Evolutionary conservation across 2,797 vertebrate species (phyloP), one percentile per base, ranked within the genome.

Genomic region (Myotis vivesi): DNA sequence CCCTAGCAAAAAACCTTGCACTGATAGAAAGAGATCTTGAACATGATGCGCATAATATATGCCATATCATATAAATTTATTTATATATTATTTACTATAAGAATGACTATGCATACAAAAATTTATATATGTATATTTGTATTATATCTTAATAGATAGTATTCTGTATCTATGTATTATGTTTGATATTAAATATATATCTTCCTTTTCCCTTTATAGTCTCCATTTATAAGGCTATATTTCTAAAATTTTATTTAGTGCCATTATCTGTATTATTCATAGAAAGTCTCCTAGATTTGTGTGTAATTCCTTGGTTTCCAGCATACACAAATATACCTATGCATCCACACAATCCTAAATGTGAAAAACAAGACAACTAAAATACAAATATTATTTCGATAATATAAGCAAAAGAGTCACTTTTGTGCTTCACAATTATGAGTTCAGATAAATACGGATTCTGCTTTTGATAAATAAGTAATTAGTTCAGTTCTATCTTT

Each of bases 261-360:
- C n/a, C 49, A 13, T 62, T 69, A 69, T 11, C 71, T 22, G 12
- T 53, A 53, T 55, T 59, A 91, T 66, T 77, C 68, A 46, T 33
- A 28, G 36, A 68, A 57, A 11, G 1, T n/a, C 1, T n/a, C 51
- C 15, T 69, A 25, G 10, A 62, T 59, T 73, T 88, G 17, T 22
- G 11, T 6, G 28, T 25, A 71, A 6, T 4, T 11, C 1, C 17
- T 23, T 17, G 8, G 49, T 33, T 49, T 59, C 19, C 10, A 66
- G 7, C 1, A 57, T 5, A 53, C 2, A n/a, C 11, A 64, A 1
- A 38, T 28, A 2, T 3, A 64, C 33, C 12, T 17, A 30, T 0
- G 25, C 0, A n/a, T 3, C 5, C 5, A 55, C 4, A 59, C 0
- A 33, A 46, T 66, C 13, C 5, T 51, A 83, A 33, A 33, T 69